These are phyloP conservation scores for Acanthiza pusilla DNA, from an alignment of 2,797 vertebrate genomes.

Conservation along the genomic window DNA sequence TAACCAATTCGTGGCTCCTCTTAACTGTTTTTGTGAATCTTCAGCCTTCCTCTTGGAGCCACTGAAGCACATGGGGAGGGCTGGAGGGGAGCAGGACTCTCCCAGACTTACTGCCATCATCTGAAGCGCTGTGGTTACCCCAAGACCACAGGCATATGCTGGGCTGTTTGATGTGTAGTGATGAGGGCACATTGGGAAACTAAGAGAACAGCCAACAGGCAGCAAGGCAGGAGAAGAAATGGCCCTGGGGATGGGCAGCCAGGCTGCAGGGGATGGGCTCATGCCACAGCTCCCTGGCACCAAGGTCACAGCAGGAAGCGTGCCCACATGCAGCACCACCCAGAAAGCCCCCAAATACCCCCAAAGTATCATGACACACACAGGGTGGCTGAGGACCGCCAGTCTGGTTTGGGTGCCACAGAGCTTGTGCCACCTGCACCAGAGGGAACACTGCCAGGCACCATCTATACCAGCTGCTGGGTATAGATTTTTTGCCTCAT, in stretches of 20 bases:
- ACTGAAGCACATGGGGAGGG: fast-evolving
- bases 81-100: background rate
- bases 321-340: background rate
- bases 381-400: background rate
- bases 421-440: background rate
- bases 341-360: background rate
- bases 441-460: background rate
- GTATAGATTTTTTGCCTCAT: background rate
- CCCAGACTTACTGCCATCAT: background rate
- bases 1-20: background rate
- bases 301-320: background rate
- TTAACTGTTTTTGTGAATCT: background rate
- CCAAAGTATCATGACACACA: fast-evolving
- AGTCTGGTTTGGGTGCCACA: background rate
- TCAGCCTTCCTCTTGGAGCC: background rate
- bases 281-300: background rate
- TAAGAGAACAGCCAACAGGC: fast-evolving
- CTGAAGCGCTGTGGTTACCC: background rate
- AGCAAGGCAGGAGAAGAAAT: background rate
- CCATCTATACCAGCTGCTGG: background rate
- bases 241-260: background rate
- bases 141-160: fast-evolving
- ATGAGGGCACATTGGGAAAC: background rate
- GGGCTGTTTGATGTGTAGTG: background rate
- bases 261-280: background rate